A percentile compares a stretch with the other conserved stretches of the same genome.
phyloP scores from a whole-genome alignment of 2,888 invertebrate species.

The Allophyes oxyacanthae region DNA sequence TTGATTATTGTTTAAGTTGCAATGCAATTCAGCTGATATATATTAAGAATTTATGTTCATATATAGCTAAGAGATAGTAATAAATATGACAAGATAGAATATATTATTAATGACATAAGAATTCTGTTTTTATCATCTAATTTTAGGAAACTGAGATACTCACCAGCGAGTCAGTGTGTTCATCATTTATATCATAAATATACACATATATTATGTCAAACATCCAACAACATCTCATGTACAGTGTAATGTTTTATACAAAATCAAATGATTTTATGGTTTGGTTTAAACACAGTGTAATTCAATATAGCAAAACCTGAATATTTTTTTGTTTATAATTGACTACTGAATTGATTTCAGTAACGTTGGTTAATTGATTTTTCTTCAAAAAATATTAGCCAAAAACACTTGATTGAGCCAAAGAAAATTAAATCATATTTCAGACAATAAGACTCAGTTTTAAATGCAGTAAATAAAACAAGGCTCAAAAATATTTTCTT shows the following conservation, averaged over 20 bases:
- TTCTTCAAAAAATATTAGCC: no score
- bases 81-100: slow-evolving; percentile 20
- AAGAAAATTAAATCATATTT: no score
- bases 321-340: no score
- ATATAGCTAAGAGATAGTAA: slow-evolving; percentile 54
- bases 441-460: no score
- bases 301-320: no score
- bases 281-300: no score
- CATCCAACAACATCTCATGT: slow-evolving; percentile 14
- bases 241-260: slow-evolving; percentile 3
- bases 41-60: slow-evolving; percentile 37
- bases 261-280: neutral
- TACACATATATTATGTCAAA: slow-evolving; percentile 36
- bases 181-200: slow-evolving; percentile 51
- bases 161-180: slow-evolving; percentile 55
- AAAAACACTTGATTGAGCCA: no score
- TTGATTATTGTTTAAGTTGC: slow-evolving; percentile 35
- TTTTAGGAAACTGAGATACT: slow-evolving; percentile 59
- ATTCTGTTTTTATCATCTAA: slow-evolving; percentile 38
- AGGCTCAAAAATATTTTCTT: no score
- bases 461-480: no score
- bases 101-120: slow-evolving; percentile 14
- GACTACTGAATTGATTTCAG: no score
- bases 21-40: slow-evolving; percentile 24
- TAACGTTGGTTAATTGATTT: no score